Base-by-base conservation (phyloP, 92 coral and sea anemone genomes). In the Meandrina meandrites region DNA sequence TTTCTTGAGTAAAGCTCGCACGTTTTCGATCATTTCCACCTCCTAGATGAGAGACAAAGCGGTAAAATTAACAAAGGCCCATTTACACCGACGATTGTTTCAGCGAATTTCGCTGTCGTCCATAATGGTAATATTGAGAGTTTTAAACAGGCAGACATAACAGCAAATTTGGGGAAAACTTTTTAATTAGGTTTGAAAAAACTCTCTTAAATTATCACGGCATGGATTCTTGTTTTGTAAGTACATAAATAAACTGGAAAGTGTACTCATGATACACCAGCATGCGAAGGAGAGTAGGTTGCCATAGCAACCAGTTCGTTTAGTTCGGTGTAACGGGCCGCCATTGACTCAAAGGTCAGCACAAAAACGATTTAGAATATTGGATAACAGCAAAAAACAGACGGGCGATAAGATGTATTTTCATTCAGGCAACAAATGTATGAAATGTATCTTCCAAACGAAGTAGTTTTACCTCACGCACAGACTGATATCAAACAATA, bases 11-110 rank as follows among this genome's bases (percentile, higher is more conserved):
- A 96, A 89, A 48, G 96, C 96, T 81, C 92, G 95, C 11, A 94
- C 96, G 81, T 94, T 92, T 81, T 94, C 98, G 53, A 95, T 95
- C 93, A 95, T 96, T 35, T 96, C 96, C 18, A 93, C 95, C 78
- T 96, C 99, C 99, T 96, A 79, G 12, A 30, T 40, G n/a, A 19
- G 42, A 64, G 73, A 27, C n/a, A 69, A 36, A 34, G 34, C n/a
- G 51, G 8, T 58, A 17, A 1, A 70, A 57, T 53, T 37, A 32
- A 31, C 1, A 13, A 27, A 1, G 16, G 17, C 32, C 5, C 35
- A 68, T 27, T n/a, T 3, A 28, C 17, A 68, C 73, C 1, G 34
- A 68, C 34, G 35, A 9, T 68, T 73, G 36, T 16, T 35, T 12
- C 53, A 32, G 15, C 47, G 51, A 73, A 1, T 35, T 36, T 78